A percentile compares a stretch with the other conserved stretches of the same genome.
Evolutionary conservation across 2,888 invertebrate species (phyloP).

Genomic region (Agrilus mali): DNA sequence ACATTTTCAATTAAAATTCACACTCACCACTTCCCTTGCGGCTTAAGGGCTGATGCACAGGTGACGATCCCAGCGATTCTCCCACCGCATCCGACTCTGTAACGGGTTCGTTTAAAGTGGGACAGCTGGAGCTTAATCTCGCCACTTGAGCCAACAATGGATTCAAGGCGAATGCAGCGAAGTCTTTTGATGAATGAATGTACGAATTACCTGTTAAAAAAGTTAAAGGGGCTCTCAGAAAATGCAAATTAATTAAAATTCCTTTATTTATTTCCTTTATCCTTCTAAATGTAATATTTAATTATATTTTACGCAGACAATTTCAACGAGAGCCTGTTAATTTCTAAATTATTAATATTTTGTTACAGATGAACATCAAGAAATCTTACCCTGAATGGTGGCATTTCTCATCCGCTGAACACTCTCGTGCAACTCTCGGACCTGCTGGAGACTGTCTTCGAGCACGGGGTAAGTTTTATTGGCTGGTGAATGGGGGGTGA

Average conservation of each 20-base stretch:
- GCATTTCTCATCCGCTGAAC: constrained; percentile 67
- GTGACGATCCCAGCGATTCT: constrained; percentile 35
- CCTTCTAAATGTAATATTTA: neutral
- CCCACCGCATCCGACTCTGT: constrained; percentile 31
- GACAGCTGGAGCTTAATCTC: constrained; percentile 61
- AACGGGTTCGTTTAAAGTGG: constrained; percentile 47
- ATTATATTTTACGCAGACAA: too few relatives aligned
- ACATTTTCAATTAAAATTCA: neutral
- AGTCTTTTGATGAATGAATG: constrained; percentile 22
- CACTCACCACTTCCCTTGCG: constrained; percentile 48
- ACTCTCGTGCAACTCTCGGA: constrained; percentile 61
- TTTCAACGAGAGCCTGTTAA: too few relatives aligned
- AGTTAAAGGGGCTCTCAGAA: constrained; percentile 16
- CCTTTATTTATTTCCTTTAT: neutral
- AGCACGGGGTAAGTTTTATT: constrained; percentile 52
- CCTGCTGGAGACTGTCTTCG: constrained; percentile 64
- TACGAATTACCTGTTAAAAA: constrained; percentile 13
- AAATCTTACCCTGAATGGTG: constrained; percentile 31
- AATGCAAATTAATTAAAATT: neutral
- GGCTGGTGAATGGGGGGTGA: constrained; percentile 78
- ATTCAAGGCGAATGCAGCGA: constrained; percentile 29
- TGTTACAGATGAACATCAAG: neutral
- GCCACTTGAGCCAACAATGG: constrained; percentile 33
- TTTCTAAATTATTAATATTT: too few relatives aligned
- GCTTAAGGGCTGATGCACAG: constrained; percentile 40